Evolutionary conservation across 1,140 invertebrate genomes (phyloP).

Genomic region (Mylabris phalerata): DNA sequence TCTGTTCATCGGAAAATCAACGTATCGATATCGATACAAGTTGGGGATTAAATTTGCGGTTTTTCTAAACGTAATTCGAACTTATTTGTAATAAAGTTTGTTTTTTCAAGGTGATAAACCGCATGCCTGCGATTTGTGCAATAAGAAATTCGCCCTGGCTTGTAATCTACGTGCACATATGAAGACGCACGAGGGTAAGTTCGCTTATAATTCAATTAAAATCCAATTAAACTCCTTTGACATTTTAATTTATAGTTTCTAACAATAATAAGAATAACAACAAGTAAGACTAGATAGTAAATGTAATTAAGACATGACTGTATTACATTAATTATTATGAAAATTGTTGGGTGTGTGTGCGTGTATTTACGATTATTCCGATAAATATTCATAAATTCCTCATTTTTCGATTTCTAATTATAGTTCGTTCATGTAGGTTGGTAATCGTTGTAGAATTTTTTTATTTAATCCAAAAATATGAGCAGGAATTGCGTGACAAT

Average conservation of each 20-base stretch:
- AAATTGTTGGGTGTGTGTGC: slow-evolving; percentile 7
- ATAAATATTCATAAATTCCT: slow-evolving; percentile 10
- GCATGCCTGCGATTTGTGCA: slow-evolving; percentile 62
- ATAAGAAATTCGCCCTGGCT: slow-evolving; percentile 67
- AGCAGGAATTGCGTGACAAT: too few species aligned
- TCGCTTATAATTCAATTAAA: slow-evolving; percentile 2
- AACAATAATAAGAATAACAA: background rate
- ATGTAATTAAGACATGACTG: slow-evolving; percentile 11
- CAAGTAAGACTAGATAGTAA: background rate
- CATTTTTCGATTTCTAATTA: slow-evolving; percentile 7
- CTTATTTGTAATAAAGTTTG: background rate
- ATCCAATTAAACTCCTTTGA: background rate
- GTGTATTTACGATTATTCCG: slow-evolving; percentile 9
- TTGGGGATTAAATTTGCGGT: background rate
- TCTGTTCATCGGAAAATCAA: too few species aligned
- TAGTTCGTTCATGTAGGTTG: slow-evolving; percentile 1
- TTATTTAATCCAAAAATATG: too few species aligned
- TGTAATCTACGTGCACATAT: slow-evolving; percentile 69
- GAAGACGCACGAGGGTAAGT: slow-evolving; percentile 60
- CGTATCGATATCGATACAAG: too few species aligned
- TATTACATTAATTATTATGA: background rate
- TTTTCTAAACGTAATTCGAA: background rate
- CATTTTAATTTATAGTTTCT: background rate
- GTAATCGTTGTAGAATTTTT: background rate
- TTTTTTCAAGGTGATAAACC: slow-evolving; percentile 63